These are phyloP conservation scores for Druon quercuslanigerum DNA, from an alignment of 1,140 invertebrate species.

Conservation along the genomic window DNA sequence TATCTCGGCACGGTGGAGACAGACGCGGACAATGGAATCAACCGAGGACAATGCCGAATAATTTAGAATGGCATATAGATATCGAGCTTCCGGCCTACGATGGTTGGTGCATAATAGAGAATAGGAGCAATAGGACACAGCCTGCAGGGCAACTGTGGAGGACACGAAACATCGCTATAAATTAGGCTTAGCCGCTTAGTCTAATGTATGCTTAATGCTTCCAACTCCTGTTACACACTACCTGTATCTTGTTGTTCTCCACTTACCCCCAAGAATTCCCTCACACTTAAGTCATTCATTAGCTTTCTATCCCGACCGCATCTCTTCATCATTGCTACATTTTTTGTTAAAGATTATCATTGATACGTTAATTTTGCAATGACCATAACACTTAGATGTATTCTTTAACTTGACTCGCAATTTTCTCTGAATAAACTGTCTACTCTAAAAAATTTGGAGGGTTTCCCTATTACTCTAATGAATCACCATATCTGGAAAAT, in stretches of 20 bases:
- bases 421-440: neutral
- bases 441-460: constrained; percentile 1
- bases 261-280: neutral
- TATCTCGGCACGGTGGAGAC: constrained; percentile 71
- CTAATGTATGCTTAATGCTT: constrained; percentile 24
- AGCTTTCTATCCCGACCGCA: no score
- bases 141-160: constrained; percentile 69
- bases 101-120: constrained; percentile 69
- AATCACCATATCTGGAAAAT: neutral
- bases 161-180: constrained; percentile 74
- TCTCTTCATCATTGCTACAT: no score
- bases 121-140: constrained; percentile 74
- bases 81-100: constrained; percentile 69
- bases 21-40: constrained; percentile 73
- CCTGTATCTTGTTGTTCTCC: constrained; percentile 7
- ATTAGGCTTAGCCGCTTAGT: constrained; percentile 63
- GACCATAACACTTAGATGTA: neutral
- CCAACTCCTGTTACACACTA: constrained; percentile 19
- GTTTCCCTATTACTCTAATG: neutral
- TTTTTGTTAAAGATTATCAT: no score
- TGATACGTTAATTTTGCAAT: no score
- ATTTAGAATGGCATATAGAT: constrained; percentile 73
- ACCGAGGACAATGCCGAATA: constrained; percentile 73
- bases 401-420: neutral
- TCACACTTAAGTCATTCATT: neutral